Percentiles rank a stretch among this genome's conserved stretches.
phyloP scores from a whole-genome alignment of 2,113 vertebrate species.

The Numida meleagris region DNA sequence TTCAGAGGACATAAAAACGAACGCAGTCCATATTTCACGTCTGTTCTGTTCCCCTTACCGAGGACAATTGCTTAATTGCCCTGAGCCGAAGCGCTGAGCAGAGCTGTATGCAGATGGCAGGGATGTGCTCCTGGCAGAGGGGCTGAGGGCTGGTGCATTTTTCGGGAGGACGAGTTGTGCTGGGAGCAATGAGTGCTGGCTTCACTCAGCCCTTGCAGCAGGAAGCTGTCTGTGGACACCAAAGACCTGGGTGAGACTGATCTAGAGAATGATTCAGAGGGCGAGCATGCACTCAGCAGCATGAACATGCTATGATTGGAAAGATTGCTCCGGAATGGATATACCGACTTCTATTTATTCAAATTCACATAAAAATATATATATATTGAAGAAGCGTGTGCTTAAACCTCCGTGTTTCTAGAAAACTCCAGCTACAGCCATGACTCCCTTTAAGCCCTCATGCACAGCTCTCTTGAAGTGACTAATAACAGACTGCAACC shows the following conservation, averaged over 20 bases:
- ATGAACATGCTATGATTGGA: no score
- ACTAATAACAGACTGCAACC: neutral
- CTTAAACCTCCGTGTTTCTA: neutral
- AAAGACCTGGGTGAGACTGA: neutral
- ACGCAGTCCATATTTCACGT: neutral
- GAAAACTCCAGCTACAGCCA: neutral
- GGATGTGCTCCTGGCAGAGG: neutral
- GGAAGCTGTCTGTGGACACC: conserved; percentile 48
- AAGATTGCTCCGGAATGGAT: neutral
- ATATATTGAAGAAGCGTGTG: neutral
- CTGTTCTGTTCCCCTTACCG: neutral
- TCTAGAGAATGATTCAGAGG: neutral
- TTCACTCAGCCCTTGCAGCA: conserved; percentile 52
- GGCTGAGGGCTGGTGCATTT: neutral
- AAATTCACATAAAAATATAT: neutral
- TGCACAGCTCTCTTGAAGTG: neutral
- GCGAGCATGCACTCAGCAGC: neutral
- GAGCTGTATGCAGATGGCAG: neutral
- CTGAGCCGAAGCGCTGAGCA: neutral
- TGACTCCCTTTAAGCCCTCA: neutral
- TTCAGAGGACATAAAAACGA: neutral
- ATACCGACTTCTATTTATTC: neutral
- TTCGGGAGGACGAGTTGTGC: conserved; percentile 16
- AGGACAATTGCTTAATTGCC: neutral
- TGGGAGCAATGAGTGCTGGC: conserved; percentile 12